Base-by-base conservation (phyloP, 2,797 vertebrate species). In the Acanthurus lineatus region DNA sequence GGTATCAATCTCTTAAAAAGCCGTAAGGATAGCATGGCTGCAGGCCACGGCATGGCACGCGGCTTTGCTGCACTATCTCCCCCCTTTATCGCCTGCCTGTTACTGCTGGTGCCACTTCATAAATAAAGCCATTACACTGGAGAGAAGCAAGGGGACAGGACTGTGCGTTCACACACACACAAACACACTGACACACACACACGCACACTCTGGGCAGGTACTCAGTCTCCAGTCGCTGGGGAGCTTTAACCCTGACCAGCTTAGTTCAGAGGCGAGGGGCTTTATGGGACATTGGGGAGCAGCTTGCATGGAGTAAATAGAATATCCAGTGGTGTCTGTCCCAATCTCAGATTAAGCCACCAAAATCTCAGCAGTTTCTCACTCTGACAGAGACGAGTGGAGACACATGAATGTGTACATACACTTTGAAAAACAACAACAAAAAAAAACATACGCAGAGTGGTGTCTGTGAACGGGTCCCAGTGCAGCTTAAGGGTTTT, bases 251-350 rank as follows among this genome's bases (percentile, higher is more conserved):
- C 91, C 87, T 47, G 84, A 79, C 88, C 85, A 80, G 88, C 87
- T 92, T 89, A 91, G 88, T 90, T 92, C 85, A 91, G 85, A 90
- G 79, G 88, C 74, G 47, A 79, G 72, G 73, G 85, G 89, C 86
- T 93, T 93, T 93, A 91, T 82, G 80, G 89, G 88, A 88, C 90
- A 58, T 91, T 58, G 64, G 92, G 90, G 91, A 93, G 84, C 82
- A 61, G 78, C 87, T 87, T 58, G 61, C 71, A 28, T 56, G 74
- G 75, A 91, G 89, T 92, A 90, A 92, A 92, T 91, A 92, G 90
- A 92, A 91, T 87, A 89, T 91, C 90, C 87, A 86, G 74, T 67
- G 86, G 83, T 84, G 82, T 89, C 81, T 85, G 75, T 83, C 82
- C 72, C 89, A 81, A 89, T 88, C 89, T 90, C 61, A 76, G 84